Evolutionary conservation across 1,140 invertebrate species (phyloP).

Genomic region (Tetragnatha versicolor): DNA sequence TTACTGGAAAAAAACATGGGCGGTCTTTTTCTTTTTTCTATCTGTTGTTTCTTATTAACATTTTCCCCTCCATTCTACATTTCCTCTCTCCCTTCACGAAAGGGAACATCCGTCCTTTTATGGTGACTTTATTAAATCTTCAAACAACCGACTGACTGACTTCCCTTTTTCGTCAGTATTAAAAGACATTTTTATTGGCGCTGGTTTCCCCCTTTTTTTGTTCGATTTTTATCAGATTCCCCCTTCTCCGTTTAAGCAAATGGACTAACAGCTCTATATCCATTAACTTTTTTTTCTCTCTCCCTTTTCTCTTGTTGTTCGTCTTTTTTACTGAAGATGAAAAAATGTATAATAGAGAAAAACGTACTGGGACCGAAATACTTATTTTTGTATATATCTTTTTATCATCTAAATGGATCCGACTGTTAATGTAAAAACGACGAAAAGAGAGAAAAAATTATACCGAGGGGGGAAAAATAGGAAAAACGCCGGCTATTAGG

Average conservation of each 20-base stretch:
- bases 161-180: not conserved
- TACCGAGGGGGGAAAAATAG: not conserved
- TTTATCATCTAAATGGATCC: constrained; percentile 43
- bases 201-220: constrained; percentile 3
- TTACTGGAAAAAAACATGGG: constrained; percentile 10
- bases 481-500: not conserved
- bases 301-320: not conserved
- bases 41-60: too few species aligned
- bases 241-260: constrained; percentile 39
- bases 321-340: too few species aligned
- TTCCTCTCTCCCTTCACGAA: constrained; percentile 33
- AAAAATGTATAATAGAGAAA: too few species aligned
- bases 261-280: constrained; percentile 49
- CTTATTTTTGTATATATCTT: constrained; percentile 27
- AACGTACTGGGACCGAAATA: not conserved
- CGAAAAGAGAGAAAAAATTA: not conserved
- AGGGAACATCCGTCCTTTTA: constrained; percentile 40
- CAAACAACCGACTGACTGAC: not conserved
- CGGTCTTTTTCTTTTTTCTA: too few species aligned
- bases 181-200: constrained; percentile 42
- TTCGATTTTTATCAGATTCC: too few species aligned
- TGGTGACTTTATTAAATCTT: constrained; percentile 54
- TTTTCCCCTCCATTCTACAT: constrained; percentile 1
- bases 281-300: constrained; percentile 32
- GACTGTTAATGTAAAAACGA: constrained; percentile 36